phyloP scores from a whole-genome alignment of 2,797 vertebrate genomes.

The Enteromius radiatus region DNA sequence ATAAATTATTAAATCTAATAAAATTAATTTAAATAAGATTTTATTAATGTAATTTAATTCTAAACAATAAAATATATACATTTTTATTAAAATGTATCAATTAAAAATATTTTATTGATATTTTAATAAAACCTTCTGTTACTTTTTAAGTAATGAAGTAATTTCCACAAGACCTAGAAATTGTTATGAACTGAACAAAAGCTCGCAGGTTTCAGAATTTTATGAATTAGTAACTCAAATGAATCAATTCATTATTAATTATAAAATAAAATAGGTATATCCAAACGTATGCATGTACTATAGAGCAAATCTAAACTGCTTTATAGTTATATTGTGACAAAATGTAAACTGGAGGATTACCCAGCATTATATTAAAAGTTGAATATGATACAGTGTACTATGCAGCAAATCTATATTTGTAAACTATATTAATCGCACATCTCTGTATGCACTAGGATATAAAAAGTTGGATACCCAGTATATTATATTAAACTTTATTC shows the following conservation, averaged over 20 bases:
- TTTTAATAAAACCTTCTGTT: not conserved
- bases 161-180: not conserved
- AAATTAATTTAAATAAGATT: too few relatives aligned
- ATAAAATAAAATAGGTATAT: constrained; percentile 1
- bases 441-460: not conserved
- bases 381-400: not conserved
- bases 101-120: not conserved
- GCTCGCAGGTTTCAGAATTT: not conserved
- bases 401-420: not conserved
- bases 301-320: not conserved
- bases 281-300: not conserved
- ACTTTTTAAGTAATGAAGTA: not conserved
- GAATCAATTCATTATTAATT: not conserved
- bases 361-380: not conserved
- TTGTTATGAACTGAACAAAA: not conserved
- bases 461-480: not conserved
- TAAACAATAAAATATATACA: not conserved
- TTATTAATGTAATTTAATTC: not conserved
- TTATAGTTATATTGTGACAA: not conserved
- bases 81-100: not conserved
- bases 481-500: not conserved
- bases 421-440: not conserved
- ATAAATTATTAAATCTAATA: too few relatives aligned
- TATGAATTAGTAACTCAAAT: not conserved
- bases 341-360: not conserved